Evolutionary conservation across 2,888 invertebrate genomes (phyloP), one percentile per base, ranked within the genome.

Genomic region (Smittia aterrima): DNA sequence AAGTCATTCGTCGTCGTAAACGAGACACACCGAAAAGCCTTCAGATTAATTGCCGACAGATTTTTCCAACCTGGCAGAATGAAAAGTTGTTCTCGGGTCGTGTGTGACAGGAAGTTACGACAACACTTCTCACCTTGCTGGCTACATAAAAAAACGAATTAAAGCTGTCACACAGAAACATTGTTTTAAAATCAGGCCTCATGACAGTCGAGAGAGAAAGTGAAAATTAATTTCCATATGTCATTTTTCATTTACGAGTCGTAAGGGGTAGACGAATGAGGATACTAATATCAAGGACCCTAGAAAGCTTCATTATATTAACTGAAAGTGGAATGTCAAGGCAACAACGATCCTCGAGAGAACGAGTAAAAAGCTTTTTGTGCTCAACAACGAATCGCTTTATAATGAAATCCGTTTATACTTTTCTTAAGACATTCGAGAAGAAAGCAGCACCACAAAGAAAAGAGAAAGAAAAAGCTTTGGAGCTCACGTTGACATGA

Each of bases 151-250:
- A 58, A 58, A 22, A 58, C 22, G 58, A 58, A 58, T 18, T 25
- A 18, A 47, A n/a, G 22, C 1, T 27, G 64, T 20, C 27, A 27
- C n/a, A 27, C 3, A 64, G 25, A 64, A 64, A 16, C 27, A 27
- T 27, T 27, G 27, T 64, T 58, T 58, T 27, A 27, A 64, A 6
- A 13, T 64, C 25, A 64, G 6, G 6, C 7, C 4, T 20, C 18
- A n/a, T 70, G 70, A 70, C 70, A 70, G 9, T 7, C n/a, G n/a
- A n/a, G n/a, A n/a, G n/a, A 25, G 41, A 54, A 70, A 70, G 70
- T 54, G 70, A 32, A 53, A 54, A 70, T 54, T 70, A 70, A 70
- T 70, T 70, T 70, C 9, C 68, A 70, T 70, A 20, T 70, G 70
- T 70, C 53, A 54, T 70, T 70, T 70, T 70, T 54, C 70, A 53